Percentiles rank a stretch among this genome's conserved stretches.
These are phyloP conservation scores for Platysternon megacephalum DNA, from an alignment of 2,113 vertebrate species.

Conservation along the genomic window DNA sequence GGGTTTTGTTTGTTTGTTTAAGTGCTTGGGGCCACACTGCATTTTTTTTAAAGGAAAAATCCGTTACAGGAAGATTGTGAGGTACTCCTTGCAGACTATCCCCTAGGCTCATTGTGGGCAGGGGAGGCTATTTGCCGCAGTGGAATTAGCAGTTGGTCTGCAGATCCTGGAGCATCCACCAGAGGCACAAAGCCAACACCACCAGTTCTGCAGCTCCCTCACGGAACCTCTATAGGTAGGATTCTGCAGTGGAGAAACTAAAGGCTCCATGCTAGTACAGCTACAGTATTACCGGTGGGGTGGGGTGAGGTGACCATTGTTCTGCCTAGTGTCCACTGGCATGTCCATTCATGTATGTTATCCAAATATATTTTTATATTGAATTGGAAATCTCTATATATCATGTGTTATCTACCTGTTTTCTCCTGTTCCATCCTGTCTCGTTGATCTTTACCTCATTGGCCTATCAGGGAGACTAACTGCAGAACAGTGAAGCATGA, in stretches of 20 bases:
- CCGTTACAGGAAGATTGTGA: not conserved
- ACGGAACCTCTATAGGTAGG: not conserved
- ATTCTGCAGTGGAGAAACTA: not conserved
- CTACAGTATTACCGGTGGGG: not conserved
- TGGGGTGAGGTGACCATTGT: not conserved
- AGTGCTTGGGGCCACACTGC: not conserved
- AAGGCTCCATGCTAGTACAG: not conserved
- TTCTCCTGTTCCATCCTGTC: not conserved
- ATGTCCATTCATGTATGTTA: not conserved
- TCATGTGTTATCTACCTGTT: too few relatives aligned
- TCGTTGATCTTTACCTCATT: not conserved
- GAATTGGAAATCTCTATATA: not conserved
- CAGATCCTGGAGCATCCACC: not conserved
- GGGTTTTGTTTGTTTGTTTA: not conserved
- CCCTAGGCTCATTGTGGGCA: not conserved
- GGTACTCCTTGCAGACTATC: not conserved
- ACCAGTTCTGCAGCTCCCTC: not conserved
- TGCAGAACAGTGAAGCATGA: not conserved
- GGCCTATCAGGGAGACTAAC: not conserved
- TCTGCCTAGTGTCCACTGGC: not conserved
- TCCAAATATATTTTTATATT: not conserved
- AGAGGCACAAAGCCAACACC: not conserved
- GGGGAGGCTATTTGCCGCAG: not conserved
- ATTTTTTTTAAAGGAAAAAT: not conserved
- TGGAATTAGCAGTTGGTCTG: not conserved